Base-by-base conservation (phyloP, 1,140 invertebrate species). In the Drosophila oshimai region DNA sequence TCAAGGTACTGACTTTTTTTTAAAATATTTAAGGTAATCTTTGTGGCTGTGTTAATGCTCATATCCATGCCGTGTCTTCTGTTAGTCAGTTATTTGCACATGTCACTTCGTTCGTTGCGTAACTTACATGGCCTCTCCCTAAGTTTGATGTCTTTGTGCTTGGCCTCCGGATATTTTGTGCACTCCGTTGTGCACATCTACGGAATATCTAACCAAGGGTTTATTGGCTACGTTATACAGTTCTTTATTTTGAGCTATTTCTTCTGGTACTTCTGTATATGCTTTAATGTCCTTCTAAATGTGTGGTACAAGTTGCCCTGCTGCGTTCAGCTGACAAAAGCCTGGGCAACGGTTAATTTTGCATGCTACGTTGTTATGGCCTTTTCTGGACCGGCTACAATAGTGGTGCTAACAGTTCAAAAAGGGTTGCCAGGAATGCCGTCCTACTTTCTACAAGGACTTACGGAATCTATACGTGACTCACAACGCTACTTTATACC, bases 401-500 rank as follows among this genome's bases (percentile, higher is more conserved):
- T 90, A 7, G 89, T 90, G 7, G 49, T 74, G 1, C 20, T 87
- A 1, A 90, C 89, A 0, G 62, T 83, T 3, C 75, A 89, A 50
- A 90, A 90, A 13, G 87, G 89, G 4, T 37, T 90, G 9, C 89
- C 64, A 0, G 89, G 89, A 26, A 90, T 90, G 88, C 89, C 89
- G 0, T 90, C 89, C 3, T 90, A 90, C 37, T 90, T 90, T 34
- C 49, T 80, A n/a, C 89, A 90, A 31, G 89, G 89, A 0, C 72
- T 90, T 1, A 90, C 87, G 1, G 89, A 90, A 72, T 90, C 89
- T 4, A 89, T 90, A 26, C 71, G 89, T 0, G 84, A 89, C 42
- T 90, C 89, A 0, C 89, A 90, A 28, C 60, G 89, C 2, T 90
- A 90, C 41, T 90, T 90, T 17, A 90, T 90, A 44, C 89, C 89